Evolutionary conservation across 1,140 invertebrate genomes (phyloP).

Genomic region (Pseudomyrmex flavicornis): DNA sequence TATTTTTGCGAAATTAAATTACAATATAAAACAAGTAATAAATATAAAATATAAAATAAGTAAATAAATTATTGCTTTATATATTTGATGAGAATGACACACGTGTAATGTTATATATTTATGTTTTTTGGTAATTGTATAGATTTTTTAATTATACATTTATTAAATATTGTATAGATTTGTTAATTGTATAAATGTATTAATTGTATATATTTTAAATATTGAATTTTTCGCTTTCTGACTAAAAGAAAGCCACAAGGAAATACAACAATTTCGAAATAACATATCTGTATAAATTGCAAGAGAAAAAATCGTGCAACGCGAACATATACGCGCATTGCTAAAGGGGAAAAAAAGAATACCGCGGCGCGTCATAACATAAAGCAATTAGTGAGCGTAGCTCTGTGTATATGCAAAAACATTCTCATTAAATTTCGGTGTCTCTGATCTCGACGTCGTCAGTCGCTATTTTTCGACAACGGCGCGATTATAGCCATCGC

Average conservation of each 20-base stretch:
- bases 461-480: constrained; percentile 32
- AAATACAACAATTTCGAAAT: background rate
- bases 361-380: constrained; percentile 3
- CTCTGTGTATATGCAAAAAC: constrained; percentile 22
- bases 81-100: too few species aligned
- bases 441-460: constrained; percentile 31
- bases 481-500: constrained; percentile 22
- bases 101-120: too few species aligned
- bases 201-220: too few species aligned
- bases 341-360: constrained; percentile 1
- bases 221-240: too few species aligned
- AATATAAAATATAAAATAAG: background rate
- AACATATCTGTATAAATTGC: background rate
- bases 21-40: background rate
- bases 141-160: background rate
- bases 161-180: background rate
- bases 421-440: constrained; percentile 45
- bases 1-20: background rate
- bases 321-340: background rate
- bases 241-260: too few species aligned
- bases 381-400: constrained; percentile 36
- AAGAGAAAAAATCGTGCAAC: background rate
- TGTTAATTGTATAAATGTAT: too few species aligned
- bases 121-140: background rate
- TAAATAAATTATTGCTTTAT: background rate